Evolutionary conservation across 2,888 invertebrate species (phyloP).

Genomic region (Stenotaenia linearis): DNA sequence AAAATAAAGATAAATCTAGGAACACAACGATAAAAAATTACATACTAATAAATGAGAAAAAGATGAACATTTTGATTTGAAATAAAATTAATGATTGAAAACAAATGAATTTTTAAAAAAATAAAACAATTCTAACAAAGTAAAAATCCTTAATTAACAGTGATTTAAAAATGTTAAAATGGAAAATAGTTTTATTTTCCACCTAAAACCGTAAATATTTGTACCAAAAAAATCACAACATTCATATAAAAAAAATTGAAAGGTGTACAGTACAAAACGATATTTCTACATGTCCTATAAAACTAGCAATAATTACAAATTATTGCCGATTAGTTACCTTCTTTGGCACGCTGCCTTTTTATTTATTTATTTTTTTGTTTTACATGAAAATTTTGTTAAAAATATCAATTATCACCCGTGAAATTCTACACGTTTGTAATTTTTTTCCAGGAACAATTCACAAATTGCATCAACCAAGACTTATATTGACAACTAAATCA

Average conservation of each 20-base stretch:
- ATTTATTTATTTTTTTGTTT: too few species aligned
- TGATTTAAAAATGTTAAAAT: neutral
- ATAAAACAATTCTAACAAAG: neutral
- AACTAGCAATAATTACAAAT: neutral
- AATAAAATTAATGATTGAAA: neutral
- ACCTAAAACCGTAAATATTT: neutral
- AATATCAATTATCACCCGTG: neutral
- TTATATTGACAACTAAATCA: neutral
- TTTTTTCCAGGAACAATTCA: neutral
- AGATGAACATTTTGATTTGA: neutral
- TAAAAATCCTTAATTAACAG: neutral
- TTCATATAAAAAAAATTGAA: neutral
- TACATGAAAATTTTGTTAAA: neutral
- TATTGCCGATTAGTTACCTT: neutral
- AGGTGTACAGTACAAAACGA: neutral
- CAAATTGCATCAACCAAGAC: neutral
- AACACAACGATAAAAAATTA: neutral
- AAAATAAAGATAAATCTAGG: neutral
- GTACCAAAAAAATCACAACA: constrained; percentile 6
- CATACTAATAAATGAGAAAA: neutral
- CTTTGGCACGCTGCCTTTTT: neutral
- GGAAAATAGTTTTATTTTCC: neutral
- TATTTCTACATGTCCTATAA: neutral
- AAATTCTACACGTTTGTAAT: neutral
- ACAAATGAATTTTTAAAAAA: neutral